Percentiles rank a stretch among this genome's conserved stretches.
These are phyloP conservation scores for Anastrepha ludens DNA, from an alignment of 1,140 invertebrate genomes.

Conservation along the genomic window DNA sequence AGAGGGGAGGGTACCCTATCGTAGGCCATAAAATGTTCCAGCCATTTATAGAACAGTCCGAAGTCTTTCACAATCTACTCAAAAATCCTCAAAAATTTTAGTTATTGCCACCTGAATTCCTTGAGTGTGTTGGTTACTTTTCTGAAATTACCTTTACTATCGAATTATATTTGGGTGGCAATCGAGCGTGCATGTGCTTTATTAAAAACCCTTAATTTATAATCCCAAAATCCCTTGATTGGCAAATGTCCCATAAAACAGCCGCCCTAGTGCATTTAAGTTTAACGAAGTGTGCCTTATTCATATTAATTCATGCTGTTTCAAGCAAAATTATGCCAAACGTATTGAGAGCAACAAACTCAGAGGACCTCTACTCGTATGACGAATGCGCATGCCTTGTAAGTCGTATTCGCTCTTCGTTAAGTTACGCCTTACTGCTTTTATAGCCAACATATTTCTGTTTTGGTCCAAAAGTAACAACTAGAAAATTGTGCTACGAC, in stretches of 20 bases:
- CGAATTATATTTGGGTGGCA: too few species aligned
- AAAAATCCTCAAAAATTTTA: too few species aligned
- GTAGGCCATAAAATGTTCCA: too few species aligned
- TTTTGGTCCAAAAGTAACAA: slow-evolving; percentile 44
- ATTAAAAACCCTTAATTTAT: too few species aligned
- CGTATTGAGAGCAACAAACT: slow-evolving; percentile 36
- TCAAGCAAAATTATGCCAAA: slow-evolving; percentile 37
- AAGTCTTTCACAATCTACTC: too few species aligned
- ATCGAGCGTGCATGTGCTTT: too few species aligned
- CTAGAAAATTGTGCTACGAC: neutral
- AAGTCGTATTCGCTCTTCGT: neutral
- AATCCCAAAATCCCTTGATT: neutral
- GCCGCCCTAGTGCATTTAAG: slow-evolving; percentile 28
- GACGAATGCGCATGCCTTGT: neutral
- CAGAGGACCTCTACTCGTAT: neutral
- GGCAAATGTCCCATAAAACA: neutral
- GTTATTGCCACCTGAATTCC: too few species aligned
- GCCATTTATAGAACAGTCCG: too few species aligned
- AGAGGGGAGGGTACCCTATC: too few species aligned
- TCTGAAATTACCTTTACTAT: too few species aligned
- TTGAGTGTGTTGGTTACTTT: too few species aligned
- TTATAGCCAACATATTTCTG: slow-evolving; percentile 11
- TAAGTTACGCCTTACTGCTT: slow-evolving; percentile 17
- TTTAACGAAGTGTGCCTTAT: slow-evolving; percentile 46
- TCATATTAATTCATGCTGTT: slow-evolving; percentile 33